A percentile compares a stretch with the other conserved stretches of the same genome.
phyloP scores from a whole-genome alignment of 1,140 invertebrate species.

The Littorina saxatilis region DNA sequence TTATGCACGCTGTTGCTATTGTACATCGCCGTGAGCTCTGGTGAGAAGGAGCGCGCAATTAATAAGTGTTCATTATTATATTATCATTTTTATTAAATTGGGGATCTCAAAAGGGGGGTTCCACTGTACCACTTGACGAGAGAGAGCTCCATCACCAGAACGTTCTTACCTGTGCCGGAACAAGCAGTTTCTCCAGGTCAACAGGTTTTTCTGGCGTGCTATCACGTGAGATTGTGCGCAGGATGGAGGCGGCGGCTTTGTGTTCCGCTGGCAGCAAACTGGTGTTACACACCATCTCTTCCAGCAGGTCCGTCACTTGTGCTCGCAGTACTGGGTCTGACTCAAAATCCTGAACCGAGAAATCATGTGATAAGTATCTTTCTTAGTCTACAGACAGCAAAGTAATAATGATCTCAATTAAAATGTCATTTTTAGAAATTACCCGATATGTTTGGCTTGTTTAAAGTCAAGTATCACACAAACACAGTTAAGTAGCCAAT shows the following conservation, averaged over 20 bases:
- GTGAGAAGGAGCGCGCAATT: no score
- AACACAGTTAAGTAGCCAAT: no score
- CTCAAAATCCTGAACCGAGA: constrained; percentile 86
- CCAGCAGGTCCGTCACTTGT: constrained; percentile 90
- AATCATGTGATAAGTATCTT: not conserved
- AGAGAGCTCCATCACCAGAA: no score
- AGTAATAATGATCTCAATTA: constrained; percentile 10
- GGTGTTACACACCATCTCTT: constrained; percentile 90
- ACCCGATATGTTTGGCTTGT: no score
- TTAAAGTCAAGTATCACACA: no score
- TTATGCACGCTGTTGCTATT: no score
- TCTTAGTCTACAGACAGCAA: not conserved
- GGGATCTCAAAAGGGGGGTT: no score
- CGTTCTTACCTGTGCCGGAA: constrained; percentile 82
- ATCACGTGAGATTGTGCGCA: constrained; percentile 87
- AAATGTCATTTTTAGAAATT: no score
- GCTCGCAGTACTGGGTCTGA: constrained; percentile 85
- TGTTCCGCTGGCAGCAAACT: constrained; percentile 93
- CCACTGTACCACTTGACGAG: no score
- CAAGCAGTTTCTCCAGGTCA: constrained; percentile 85
- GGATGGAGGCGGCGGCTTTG: constrained; percentile 89
- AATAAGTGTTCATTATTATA: no score
- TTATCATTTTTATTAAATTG: no score
- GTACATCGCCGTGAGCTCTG: no score
- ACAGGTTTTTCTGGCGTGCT: constrained; percentile 75